These are phyloP conservation scores for Alfaro cultratus DNA, from an alignment of 2,797 vertebrate species.

Conservation along the genomic window DNA sequence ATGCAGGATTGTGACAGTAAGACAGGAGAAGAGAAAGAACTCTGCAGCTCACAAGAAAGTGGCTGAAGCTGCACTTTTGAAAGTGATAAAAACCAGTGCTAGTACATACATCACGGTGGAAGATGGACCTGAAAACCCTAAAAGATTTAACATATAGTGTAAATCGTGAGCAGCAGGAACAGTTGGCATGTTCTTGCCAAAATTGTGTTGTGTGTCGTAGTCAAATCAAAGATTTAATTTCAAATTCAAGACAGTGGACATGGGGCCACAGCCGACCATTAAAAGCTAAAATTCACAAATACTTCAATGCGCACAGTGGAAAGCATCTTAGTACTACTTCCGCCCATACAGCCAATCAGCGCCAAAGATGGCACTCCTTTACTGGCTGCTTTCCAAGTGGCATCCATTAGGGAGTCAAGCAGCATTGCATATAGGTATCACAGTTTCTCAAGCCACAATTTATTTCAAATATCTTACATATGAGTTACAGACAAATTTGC, in stretches of 20 bases:
- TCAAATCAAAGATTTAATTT: constrained; percentile 2
- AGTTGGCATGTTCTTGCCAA: constrained; percentile 48
- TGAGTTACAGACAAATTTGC: too few relatives aligned
- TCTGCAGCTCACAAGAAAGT: constrained; percentile 51
- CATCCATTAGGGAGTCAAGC: too few relatives aligned
- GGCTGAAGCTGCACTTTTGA: constrained; percentile 73
- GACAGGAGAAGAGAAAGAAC: constrained; percentile 59
- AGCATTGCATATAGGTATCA: too few relatives aligned
- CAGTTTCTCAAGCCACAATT: too few relatives aligned
- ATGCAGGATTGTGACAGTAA: constrained; percentile 39
- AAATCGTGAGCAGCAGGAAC: constrained; percentile 48
- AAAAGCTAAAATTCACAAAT: neutral
- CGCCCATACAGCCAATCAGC: too few relatives aligned
- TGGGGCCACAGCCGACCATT: neutral
- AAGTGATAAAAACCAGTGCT: constrained; percentile 48
- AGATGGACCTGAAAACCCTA: neutral
- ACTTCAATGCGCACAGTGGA: too few relatives aligned
- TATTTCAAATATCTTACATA: too few relatives aligned
- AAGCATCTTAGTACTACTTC: too few relatives aligned
- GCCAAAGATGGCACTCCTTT: too few relatives aligned
- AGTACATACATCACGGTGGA: constrained; percentile 31
- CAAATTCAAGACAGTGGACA: neutral
- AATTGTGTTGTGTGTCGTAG: constrained; percentile 14
- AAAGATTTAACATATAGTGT: constrained; percentile 36
- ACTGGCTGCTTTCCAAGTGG: too few relatives aligned